Evolutionary conservation across 1,140 invertebrate species (phyloP).

Genomic region (Anagrus nilaparvatae): DNA sequence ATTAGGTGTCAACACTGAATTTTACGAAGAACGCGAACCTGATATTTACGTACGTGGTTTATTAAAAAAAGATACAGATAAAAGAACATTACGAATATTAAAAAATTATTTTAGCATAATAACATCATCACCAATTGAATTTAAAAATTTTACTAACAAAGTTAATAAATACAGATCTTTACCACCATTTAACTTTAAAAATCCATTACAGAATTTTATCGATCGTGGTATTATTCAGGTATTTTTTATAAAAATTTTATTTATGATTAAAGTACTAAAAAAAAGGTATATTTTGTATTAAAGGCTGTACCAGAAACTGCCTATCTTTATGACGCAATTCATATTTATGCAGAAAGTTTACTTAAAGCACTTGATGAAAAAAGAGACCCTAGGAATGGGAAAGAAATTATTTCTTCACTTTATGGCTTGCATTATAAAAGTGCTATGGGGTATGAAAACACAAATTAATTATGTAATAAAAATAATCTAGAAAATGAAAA

Average conservation of each 20-base stretch:
- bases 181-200: constrained; percentile 77
- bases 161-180: constrained; percentile 70
- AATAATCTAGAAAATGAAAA: constrained; percentile 4
- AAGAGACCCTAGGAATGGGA: constrained; percentile 59
- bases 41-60: constrained; percentile 65
- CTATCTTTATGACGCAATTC: constrained; percentile 84
- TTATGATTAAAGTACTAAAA: neutral
- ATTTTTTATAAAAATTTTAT: too few relatives aligned
- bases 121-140: constrained; percentile 57
- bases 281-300: neutral
- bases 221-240: constrained; percentile 47
- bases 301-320: constrained; percentile 80
- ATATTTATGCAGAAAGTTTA: constrained; percentile 70
- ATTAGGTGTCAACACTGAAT: constrained; percentile 80
- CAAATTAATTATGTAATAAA: neutral
- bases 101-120: constrained; percentile 64
- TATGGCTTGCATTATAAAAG: constrained; percentile 68
- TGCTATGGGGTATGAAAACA: constrained; percentile 65
- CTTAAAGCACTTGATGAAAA: constrained; percentile 54
- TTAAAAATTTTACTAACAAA: constrained; percentile 61
- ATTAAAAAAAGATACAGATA: constrained; percentile 49
- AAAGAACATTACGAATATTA: constrained; percentile 49
- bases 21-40: constrained; percentile 67
- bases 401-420: constrained; percentile 58
- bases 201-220: constrained; percentile 54